Conservation (phyloP, 2,113 vertebrate species). For the Sceloporus tristichus region DNA sequence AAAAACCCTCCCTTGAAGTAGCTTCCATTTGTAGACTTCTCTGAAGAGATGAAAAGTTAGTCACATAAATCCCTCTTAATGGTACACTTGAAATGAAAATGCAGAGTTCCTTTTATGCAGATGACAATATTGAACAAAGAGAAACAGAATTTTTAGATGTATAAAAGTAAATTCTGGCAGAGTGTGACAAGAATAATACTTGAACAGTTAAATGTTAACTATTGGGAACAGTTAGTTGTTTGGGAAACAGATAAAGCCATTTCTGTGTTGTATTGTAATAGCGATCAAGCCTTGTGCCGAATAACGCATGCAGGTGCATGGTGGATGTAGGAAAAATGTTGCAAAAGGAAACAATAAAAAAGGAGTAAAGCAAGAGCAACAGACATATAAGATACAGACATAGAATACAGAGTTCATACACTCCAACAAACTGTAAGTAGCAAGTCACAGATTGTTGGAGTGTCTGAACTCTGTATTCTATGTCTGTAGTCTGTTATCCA, state of each 20-base stretch:
- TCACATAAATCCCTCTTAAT: conserved; percentile 16
- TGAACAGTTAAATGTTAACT: not conserved
- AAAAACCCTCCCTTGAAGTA: conserved; percentile 22
- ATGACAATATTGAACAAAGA: not conserved
- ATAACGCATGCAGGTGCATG: not conserved
- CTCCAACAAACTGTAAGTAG: too few species aligned
- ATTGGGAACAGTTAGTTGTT: not conserved
- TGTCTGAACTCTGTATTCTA: not conserved
- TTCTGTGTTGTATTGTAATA: not conserved
- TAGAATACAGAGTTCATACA: not conserved
- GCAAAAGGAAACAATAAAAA: not conserved
- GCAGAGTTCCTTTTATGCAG: not conserved
- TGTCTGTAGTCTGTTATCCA: too few species aligned
- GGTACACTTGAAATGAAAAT: not conserved
- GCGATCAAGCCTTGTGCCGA: not conserved
- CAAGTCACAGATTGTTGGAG: too few species aligned
- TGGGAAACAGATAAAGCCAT: not conserved
- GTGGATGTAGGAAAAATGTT: not conserved
- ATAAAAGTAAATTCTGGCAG: not conserved
- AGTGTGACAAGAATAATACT: not conserved
- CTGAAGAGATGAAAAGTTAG: conserved; percentile 24
- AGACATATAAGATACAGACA: not conserved
- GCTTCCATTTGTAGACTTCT: conserved; percentile 31
- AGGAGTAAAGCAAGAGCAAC: not conserved
- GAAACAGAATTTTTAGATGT: not conserved